A percentile compares a stretch with the other conserved stretches of the same genome.
Conservation (phyloP, 2,797 vertebrate genomes). For the Pangasius krempfi region DNA sequence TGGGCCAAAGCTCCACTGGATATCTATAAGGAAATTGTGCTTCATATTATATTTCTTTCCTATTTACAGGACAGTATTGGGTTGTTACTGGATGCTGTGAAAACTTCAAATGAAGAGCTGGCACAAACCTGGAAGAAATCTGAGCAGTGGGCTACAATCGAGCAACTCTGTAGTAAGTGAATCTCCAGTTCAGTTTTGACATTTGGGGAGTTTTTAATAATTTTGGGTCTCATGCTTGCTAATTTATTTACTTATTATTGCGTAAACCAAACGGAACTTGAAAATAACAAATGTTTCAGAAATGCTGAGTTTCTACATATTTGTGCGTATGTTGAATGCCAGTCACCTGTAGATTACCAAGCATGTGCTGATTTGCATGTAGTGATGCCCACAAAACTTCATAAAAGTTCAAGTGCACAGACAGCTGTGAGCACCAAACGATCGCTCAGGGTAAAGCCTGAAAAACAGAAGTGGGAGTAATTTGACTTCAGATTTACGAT, state of each 20-base stretch:
- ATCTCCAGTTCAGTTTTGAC: not conserved
- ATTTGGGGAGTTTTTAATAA: not conserved
- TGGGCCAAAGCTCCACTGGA: no score
- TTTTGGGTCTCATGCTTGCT: not conserved
- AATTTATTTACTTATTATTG: not conserved
- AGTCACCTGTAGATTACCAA: not conserved
- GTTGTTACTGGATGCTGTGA: slow-evolving; percentile 91
- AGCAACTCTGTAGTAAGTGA: slow-evolving; percentile 95
- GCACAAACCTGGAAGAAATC: slow-evolving; percentile 98
- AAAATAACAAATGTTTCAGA: not conserved
- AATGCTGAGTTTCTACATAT: not conserved
- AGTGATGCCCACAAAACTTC: no score
- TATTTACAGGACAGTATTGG: slow-evolving; percentile 91
- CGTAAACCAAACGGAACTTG: not conserved
- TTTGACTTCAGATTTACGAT: no score
- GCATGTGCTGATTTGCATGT: not conserved
- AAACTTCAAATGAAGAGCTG: slow-evolving; percentile 92
- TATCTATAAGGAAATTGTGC: not conserved
- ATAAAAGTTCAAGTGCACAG: no score
- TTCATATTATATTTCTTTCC: slow-evolving; percentile 25
- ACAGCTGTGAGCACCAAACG: not conserved
- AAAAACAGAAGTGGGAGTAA: no score
- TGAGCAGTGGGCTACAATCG: slow-evolving; percentile 98
- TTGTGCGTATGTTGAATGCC: not conserved
- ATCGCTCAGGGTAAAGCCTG: not conserved